phyloP scores from a whole-genome alignment of 1,140 invertebrate genomes.

The Paramacrobiotus metropolitanus region DNA sequence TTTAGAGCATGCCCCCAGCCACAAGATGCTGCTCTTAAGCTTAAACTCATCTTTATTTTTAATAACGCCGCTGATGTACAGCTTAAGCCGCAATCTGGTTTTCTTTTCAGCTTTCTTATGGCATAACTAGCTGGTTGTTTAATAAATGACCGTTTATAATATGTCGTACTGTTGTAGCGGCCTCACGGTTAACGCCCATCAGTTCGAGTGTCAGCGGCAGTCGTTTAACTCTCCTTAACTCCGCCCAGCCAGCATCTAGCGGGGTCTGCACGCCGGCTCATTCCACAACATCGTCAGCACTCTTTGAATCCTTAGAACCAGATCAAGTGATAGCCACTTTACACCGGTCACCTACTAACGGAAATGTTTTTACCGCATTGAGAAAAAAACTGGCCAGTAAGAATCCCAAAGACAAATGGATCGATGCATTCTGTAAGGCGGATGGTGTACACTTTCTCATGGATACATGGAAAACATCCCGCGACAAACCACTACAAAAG shows the following conservation, averaged over 20 bases:
- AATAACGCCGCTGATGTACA: too few relatives aligned
- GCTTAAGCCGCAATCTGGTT: too few relatives aligned
- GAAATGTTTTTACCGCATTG: background rate
- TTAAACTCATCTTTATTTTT: too few relatives aligned
- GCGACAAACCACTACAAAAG: background rate
- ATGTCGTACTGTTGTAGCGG: background rate
- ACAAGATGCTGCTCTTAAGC: too few relatives aligned
- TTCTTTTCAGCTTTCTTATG: too few relatives aligned
- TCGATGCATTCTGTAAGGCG: conserved; percentile 2
- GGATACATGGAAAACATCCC: background rate
- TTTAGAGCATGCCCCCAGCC: too few relatives aligned
- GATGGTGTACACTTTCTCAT: background rate
- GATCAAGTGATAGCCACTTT: background rate
- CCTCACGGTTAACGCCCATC: background rate
- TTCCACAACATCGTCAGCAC: background rate
- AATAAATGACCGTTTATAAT: background rate
- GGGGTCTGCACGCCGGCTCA: background rate
- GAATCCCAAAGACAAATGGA: background rate
- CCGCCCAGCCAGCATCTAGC: background rate
- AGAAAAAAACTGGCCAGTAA: background rate
- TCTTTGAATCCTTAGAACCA: background rate
- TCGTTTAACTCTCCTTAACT: background rate
- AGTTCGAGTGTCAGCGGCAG: background rate
- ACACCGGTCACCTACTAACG: background rate
- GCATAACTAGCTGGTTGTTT: too few relatives aligned